phyloP scores from a whole-genome alignment of 2,797 vertebrate genomes.

The Enteromius afrohamiltoni region DNA sequence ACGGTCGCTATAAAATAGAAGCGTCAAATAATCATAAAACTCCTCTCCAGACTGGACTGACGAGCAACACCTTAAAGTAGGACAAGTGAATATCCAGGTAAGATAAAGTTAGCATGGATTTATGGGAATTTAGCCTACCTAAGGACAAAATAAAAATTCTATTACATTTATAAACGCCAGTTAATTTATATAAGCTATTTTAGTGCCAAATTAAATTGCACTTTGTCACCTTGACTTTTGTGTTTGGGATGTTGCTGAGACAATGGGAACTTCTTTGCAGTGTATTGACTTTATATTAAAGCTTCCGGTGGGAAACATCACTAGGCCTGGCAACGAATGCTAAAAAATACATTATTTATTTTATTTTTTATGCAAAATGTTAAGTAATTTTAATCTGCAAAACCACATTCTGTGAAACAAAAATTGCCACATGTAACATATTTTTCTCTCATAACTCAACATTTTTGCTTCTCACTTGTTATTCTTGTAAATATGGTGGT shows the following conservation, averaged over 20 bases:
- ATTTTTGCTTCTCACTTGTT: background rate
- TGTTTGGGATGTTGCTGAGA: background rate
- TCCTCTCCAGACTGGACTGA: conserved; percentile 60
- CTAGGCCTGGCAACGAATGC: background rate
- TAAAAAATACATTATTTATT: background rate
- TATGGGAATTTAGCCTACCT: background rate
- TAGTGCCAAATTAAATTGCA: background rate
- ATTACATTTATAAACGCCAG: background rate
- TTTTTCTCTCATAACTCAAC: background rate
- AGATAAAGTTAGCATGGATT: conserved; percentile 42
- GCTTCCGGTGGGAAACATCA: background rate
- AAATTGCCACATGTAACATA: background rate
- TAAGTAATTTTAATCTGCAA: background rate
- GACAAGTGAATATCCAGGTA: conserved; percentile 62
- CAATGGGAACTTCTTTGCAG: background rate
- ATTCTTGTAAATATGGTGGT: background rate
- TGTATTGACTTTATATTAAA: background rate
- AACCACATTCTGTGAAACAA: background rate
- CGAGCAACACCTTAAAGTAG: conserved; percentile 31
- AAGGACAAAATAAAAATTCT: background rate
- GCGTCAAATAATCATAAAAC: conserved; percentile 66
- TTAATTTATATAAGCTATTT: background rate
- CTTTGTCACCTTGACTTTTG: background rate
- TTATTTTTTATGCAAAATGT: background rate
- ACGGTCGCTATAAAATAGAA: conserved; percentile 70